phyloP scores from a whole-genome alignment of 2,113 vertebrate species.

The Chelonoidis abingdonii region DNA sequence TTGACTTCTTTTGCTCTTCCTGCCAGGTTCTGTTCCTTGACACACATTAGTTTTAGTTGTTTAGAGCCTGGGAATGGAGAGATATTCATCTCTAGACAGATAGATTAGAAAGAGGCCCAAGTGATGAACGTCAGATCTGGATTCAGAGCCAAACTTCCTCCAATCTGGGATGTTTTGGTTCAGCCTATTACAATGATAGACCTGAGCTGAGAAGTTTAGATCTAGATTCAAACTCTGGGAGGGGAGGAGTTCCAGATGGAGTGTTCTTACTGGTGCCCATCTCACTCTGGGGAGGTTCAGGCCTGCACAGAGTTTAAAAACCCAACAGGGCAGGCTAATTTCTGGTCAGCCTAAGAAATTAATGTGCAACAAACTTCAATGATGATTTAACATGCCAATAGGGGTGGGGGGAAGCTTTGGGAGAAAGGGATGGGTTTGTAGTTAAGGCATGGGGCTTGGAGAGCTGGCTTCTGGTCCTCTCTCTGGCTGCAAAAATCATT shows the following conservation, averaged over 20 bases:
- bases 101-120: not conserved
- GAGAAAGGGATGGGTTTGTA: not conserved
- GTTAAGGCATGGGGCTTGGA: not conserved
- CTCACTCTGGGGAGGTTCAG: not conserved
- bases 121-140: not conserved
- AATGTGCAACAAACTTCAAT: not conserved
- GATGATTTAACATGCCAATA: not conserved
- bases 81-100: not conserved
- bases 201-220: not conserved
- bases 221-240: not conserved
- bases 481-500: constrained; percentile 10
- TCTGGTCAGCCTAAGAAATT: not conserved
- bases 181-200: not conserved
- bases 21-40: not conserved
- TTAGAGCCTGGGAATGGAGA: not conserved
- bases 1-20: not conserved
- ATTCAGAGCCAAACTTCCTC: constrained; percentile 6
- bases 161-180: not conserved
- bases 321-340: not conserved
- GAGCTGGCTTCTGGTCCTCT: not conserved
- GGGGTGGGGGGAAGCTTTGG: not conserved
- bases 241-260: not conserved
- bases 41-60: not conserved
- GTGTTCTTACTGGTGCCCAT: not conserved
- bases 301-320: not conserved